Evolutionary conservation across 2,888 invertebrate species (phyloP), one percentile per base, ranked within the genome.

Genomic region (Heterodera filipjevi): DNA sequence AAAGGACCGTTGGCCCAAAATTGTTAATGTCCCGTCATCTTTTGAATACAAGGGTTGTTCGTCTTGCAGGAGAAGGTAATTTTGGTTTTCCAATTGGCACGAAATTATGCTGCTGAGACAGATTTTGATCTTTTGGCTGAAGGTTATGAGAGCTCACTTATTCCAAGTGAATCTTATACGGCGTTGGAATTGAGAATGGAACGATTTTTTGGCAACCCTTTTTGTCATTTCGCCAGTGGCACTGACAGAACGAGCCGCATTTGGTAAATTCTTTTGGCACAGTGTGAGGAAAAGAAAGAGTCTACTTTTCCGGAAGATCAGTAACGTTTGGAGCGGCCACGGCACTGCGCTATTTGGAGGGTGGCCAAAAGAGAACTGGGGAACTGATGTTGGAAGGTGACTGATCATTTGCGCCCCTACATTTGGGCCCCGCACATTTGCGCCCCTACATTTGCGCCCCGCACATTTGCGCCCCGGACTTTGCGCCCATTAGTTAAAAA

Each of bases 331-430:
- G 30, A 33, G 19, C 68, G n/a, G 2, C 39, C 46, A n/a, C 71
- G n/a, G 71, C 46, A n/a, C 30, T 71, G 8, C 10, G 10, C 22
- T 10, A 30, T 10, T 71, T 71, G 46, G 71, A 19, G 8, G 71
- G 71, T 2, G 71, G n/a, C 10, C 71, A 71, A 8, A 19, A n/a
- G n/a, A 19, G 30, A 27, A 71, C 71, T 10, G 71, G 30, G 2
- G 44, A 71, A 27, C 10, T 71, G n/a, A 71, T 71, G 71, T 10
- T 71, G 71, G 71, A 71, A 10, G 27, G n/a, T n/a, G n/a, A n/a
- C n/a, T n/a, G n/a, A n/a, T n/a, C n/a, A n/a, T n/a, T n/a, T n/a
- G n/a, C n/a, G n/a, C n/a, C n/a, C n/a, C n/a, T n/a, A n/a, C n/a
- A n/a, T n/a, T n/a, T n/a, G n/a, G n/a, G n/a, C n/a, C n/a, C n/a